Evolutionary conservation across 2,113 vertebrate species (phyloP).

Genomic region (Tupaia tana): DNA sequence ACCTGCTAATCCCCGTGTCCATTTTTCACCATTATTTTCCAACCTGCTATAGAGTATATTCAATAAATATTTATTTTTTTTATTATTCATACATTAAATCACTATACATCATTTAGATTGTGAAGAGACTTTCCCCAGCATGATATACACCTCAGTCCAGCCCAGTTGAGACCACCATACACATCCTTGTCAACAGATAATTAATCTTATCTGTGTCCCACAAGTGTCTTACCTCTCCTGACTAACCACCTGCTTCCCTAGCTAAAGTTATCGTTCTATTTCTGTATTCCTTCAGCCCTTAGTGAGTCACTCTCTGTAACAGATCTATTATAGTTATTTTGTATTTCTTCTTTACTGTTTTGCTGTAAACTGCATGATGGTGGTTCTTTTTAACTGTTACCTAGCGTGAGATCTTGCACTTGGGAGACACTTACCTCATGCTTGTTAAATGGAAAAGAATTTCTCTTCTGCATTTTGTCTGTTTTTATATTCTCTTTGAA

Average conservation of each 20-base stretch:
- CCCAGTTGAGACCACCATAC: too few relatives aligned
- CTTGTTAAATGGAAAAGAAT: constrained; percentile 21
- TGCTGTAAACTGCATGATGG: not conserved
- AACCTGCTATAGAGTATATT: not conserved
- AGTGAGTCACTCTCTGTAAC: not conserved
- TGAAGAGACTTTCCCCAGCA: too few relatives aligned
- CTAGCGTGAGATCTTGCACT: not conserved
- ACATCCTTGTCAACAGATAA: too few relatives aligned
- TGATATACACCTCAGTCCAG: too few relatives aligned
- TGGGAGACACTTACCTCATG: not conserved
- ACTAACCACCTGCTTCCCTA: not conserved
- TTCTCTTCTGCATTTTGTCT: not conserved
- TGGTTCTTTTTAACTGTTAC: not conserved
- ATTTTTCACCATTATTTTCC: not conserved
- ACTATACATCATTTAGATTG: too few relatives aligned
- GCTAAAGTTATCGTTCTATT: not conserved
- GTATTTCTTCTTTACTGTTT: not conserved
- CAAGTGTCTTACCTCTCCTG: not conserved
- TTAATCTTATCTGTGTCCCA: too few relatives aligned
- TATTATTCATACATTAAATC: too few relatives aligned
- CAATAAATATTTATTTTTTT: not conserved
- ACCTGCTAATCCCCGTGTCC: too few relatives aligned
- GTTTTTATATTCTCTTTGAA: constrained; percentile 3
- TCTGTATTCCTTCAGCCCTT: not conserved
- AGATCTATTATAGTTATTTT: not conserved